Conservation (phyloP, 2,888 invertebrate genomes). For the Patella ulyssiponensis region DNA sequence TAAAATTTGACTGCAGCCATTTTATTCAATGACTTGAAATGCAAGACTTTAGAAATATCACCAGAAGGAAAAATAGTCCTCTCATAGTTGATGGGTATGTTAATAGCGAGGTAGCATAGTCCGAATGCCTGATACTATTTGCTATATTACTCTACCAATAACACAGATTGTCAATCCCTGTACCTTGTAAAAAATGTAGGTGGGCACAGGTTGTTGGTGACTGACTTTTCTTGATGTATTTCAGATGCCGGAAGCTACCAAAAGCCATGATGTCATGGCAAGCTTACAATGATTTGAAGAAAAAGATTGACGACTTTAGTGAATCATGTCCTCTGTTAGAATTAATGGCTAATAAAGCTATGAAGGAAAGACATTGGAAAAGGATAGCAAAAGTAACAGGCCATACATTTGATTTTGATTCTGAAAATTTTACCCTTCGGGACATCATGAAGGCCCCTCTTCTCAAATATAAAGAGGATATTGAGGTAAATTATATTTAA, state of each 20-base stretch:
- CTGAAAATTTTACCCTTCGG: conserved; percentile 84
- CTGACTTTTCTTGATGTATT: not conserved
- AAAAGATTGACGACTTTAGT: conserved; percentile 91
- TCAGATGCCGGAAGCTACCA: conserved; percentile 85
- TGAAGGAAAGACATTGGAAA: conserved; percentile 87
- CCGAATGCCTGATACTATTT: too few relatives aligned
- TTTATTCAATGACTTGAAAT: too few relatives aligned
- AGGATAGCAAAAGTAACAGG: conserved; percentile 76
- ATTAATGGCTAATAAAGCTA: conserved; percentile 89
- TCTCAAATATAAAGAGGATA: conserved; percentile 86
- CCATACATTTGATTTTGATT: conserved; percentile 84
- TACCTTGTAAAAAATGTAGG: too few relatives aligned
- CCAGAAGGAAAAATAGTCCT: too few relatives aligned
- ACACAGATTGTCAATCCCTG: too few relatives aligned
- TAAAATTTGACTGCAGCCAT: too few relatives aligned
- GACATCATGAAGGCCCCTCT: conserved; percentile 89
- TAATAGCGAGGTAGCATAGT: too few relatives aligned
- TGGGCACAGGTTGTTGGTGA: too few relatives aligned
- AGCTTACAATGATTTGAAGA: conserved; percentile 86
- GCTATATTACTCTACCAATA: too few relatives aligned
- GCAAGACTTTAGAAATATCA: too few relatives aligned
- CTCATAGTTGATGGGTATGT: too few relatives aligned
- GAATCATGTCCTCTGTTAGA: conserved; percentile 89
- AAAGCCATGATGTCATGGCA: conserved; percentile 91
- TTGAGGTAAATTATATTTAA: conserved; percentile 77